These are phyloP conservation scores for Eretmocerus hayati DNA, from an alignment of 2,888 invertebrate genomes.

Conservation along the genomic window DNA sequence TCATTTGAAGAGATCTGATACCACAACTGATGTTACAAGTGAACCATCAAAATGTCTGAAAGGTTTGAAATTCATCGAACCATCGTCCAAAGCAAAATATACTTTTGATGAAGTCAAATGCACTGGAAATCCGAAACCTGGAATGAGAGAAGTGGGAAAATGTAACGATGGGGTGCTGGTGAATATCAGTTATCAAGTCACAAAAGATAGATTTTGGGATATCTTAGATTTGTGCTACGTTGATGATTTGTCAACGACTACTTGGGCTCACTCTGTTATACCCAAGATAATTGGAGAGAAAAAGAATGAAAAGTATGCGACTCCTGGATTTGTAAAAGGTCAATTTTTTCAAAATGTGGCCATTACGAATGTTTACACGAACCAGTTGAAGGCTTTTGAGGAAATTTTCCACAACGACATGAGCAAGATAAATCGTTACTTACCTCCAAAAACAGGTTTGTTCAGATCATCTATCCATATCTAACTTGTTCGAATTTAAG, in stretches of 20 bases:
- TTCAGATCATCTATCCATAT: no score
- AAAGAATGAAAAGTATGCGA: background rate
- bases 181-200: background rate
- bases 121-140: background rate
- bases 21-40: background rate
- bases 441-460: conserved; percentile 7
- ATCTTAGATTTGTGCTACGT: conserved; percentile 14
- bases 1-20: background rate
- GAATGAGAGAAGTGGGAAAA: background rate
- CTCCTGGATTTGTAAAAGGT: conserved; percentile 7
- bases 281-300: background rate
- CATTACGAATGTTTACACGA: conserved; percentile 1
- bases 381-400: conserved; percentile 5
- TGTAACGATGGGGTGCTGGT: background rate
- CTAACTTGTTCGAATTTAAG: no score
- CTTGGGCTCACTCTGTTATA: conserved; percentile 12
- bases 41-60: background rate
- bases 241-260: conserved; percentile 5
- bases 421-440: conserved; percentile 3
- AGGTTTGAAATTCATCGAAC: background rate
- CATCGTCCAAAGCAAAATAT: background rate
- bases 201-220: background rate
- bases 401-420: conserved; percentile 6
- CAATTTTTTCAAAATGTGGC: conserved; percentile 4
- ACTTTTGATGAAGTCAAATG: background rate